Evolutionary conservation across 1,140 invertebrate species (phyloP).

Genomic region (Leptinotarsa undecemlineata): DNA sequence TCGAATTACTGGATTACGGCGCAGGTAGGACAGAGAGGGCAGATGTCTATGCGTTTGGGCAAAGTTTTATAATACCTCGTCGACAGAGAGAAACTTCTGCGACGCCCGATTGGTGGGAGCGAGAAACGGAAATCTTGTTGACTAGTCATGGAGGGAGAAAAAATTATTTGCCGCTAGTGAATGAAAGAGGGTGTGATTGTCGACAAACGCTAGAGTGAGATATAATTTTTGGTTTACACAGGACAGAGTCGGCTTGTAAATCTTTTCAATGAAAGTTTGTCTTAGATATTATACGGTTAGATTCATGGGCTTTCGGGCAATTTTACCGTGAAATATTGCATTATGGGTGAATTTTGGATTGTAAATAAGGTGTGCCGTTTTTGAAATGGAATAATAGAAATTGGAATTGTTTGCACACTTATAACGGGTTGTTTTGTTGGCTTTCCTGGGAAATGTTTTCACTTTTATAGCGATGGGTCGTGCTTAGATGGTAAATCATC

Average conservation of each 20-base stretch:
- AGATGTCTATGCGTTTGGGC: conserved; percentile 26
- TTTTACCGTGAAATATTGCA: conserved; percentile 21
- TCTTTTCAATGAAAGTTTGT: conserved; percentile 17
- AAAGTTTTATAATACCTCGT: conserved; percentile 46
- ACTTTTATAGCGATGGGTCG: conserved; percentile 9
- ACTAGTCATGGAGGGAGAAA: conserved; percentile 46
- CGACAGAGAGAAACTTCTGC: conserved; percentile 38
- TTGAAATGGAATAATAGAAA: conserved; percentile 18
- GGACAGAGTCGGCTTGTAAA: conserved; percentile 29
- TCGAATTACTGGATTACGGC: conserved; percentile 12
- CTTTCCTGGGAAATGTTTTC: conserved; percentile 9
- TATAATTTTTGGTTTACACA: conserved; percentile 42
- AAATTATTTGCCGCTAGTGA: conserved; percentile 46
- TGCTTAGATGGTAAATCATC: neutral
- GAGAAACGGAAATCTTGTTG: conserved; percentile 49
- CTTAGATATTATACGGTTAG: conserved; percentile 16
- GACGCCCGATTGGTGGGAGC: conserved; percentile 11
- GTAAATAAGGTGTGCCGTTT: conserved; percentile 10
- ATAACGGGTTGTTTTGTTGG: conserved; percentile 9
- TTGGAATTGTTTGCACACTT: conserved; percentile 12
- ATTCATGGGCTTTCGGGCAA: conserved; percentile 11
- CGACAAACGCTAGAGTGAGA: conserved; percentile 41
- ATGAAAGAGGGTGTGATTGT: conserved; percentile 35
- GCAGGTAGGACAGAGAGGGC: conserved; percentile 17
- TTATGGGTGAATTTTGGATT: neutral